A percentile compares a stretch with the other conserved stretches of the same genome.
phyloP scores from a whole-genome alignment of 2,113 vertebrate genomes.

The Acrocephalus arundinaceus region DNA sequence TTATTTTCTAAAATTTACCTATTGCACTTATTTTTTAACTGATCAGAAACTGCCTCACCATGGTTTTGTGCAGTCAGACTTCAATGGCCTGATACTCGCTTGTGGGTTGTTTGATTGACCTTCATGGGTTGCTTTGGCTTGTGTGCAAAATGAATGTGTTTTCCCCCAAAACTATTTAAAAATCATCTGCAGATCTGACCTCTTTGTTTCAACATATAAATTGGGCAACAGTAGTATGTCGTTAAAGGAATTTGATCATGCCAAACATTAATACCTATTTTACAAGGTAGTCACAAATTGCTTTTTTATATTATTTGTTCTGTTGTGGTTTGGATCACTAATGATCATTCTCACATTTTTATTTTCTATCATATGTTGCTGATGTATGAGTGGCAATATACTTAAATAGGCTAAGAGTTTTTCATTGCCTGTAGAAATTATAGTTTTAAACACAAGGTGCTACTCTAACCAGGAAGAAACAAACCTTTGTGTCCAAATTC shows the following conservation, averaged over 20 bases:
- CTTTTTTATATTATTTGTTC: neutral
- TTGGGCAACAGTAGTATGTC: fast-evolving
- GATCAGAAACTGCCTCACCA: neutral
- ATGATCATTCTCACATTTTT: neutral
- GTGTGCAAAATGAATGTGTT: neutral
- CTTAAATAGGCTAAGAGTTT: neutral
- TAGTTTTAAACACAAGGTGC: neutral
- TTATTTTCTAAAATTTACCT: neutral
- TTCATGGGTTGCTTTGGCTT: neutral
- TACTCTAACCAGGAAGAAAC: neutral
- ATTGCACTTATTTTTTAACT: neutral
- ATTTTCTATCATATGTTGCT: neutral
- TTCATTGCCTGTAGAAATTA: neutral
- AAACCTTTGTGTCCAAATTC: neutral
- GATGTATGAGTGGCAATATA: neutral
- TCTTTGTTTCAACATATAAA: neutral
- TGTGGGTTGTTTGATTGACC: neutral
- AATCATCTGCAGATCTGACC: neutral
- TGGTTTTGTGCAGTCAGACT: neutral
- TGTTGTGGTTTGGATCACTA: neutral
- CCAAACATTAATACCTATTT: neutral
- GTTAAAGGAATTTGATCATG: neutral
- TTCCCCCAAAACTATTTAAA: neutral
- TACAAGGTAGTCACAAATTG: neutral
- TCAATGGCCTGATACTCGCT: neutral